Evolutionary conservation across 2,797 vertebrate genomes (phyloP).

Genomic region (Nasua narica): DNA sequence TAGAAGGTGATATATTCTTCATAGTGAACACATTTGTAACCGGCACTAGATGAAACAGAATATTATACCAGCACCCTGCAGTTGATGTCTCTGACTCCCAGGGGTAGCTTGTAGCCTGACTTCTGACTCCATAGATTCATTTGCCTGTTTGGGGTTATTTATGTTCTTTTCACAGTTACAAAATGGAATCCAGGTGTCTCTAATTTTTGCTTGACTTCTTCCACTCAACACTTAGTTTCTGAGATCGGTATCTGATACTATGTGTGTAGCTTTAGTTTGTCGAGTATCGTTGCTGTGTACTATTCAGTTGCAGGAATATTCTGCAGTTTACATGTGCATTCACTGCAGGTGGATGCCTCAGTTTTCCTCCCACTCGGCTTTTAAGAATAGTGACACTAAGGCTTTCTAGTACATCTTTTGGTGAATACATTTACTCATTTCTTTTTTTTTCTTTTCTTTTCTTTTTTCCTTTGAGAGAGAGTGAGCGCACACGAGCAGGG

Average conservation of each 20-base stretch:
- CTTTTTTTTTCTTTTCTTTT: too few relatives aligned
- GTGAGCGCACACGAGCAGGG: too few relatives aligned
- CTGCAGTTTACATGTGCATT: background rate
- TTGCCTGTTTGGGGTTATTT: background rate
- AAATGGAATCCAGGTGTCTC: background rate
- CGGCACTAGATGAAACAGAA: too few relatives aligned
- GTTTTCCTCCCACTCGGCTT: background rate
- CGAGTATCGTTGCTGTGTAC: background rate
- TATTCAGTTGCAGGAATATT: too few relatives aligned
- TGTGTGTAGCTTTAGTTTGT: background rate
- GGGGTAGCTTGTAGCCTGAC: rapidly evolving
- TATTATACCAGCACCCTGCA: too few relatives aligned
- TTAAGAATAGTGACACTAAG: background rate
- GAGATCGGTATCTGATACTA: background rate
- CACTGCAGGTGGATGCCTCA: background rate
- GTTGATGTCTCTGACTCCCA: background rate
- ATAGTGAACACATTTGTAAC: background rate
- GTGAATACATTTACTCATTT: background rate
- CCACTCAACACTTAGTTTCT: background rate
- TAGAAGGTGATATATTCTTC: background rate
- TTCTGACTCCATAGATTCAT: background rate
- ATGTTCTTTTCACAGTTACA: background rate
- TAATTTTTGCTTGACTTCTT: background rate
- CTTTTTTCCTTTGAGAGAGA: too few relatives aligned
- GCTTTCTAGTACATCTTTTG: background rate